Conservation (phyloP, 2,113 vertebrate species). For the Xiphorhynchus elegans region DNA sequence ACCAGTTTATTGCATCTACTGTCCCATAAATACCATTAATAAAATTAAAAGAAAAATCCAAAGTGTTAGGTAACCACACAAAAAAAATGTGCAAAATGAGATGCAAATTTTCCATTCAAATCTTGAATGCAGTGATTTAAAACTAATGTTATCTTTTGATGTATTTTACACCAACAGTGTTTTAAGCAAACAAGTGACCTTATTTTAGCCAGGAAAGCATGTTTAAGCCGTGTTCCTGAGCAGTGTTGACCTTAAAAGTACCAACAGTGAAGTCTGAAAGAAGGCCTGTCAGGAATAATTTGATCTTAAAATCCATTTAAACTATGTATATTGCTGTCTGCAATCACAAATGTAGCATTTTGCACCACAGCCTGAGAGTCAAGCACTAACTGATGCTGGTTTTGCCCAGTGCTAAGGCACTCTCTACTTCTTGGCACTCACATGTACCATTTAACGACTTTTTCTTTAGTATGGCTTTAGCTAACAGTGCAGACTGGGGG, state of each 20-base stretch:
- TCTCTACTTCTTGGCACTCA: not conserved
- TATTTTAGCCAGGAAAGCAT: not conserved
- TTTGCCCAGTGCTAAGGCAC: not conserved
- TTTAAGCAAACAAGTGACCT: not conserved
- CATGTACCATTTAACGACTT: not conserved
- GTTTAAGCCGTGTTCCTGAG: not conserved
- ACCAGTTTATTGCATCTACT: not conserved
- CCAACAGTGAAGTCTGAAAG: not conserved
- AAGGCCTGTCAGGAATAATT: not conserved
- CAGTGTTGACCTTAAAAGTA: not conserved
- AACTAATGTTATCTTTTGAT: not conserved
- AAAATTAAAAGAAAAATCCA: not conserved
- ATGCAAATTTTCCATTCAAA: not conserved
- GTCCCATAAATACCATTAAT: not conserved
- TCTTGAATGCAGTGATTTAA: not conserved
- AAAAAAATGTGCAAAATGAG: not conserved
- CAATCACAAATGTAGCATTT: not conserved
- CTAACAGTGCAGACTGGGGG: not conserved
- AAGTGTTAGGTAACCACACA: not conserved
- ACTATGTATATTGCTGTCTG: not conserved
- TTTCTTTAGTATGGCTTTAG: not conserved
- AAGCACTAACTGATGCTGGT: not conserved
- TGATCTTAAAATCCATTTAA: not conserved
- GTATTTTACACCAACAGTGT: not conserved
- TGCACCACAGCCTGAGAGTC: not conserved